Conservation (phyloP, 2,888 invertebrate genomes). For the Tetrapedia diversipes region DNA sequence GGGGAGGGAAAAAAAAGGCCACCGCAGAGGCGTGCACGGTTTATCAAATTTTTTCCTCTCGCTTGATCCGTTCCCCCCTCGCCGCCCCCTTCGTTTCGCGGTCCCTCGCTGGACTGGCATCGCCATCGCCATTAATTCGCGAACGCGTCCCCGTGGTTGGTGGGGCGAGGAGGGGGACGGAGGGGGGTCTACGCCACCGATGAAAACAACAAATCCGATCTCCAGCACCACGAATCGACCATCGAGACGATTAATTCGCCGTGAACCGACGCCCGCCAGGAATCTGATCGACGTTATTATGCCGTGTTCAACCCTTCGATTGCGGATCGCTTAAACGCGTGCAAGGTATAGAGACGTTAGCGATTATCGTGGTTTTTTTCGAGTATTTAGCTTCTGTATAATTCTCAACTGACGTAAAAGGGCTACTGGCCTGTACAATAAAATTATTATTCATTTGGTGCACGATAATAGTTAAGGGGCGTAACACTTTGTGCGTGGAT, state of each 20-base stretch:
- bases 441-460: too few relatives aligned
- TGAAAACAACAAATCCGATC: constrained; percentile 39
- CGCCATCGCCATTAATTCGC: constrained; percentile 44
- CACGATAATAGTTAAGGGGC: too few relatives aligned
- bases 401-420: too few relatives aligned
- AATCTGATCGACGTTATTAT: constrained; percentile 3
- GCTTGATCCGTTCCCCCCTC: background rate
- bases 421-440: too few relatives aligned
- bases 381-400: too few relatives aligned
- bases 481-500: too few relatives aligned
- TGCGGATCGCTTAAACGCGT: too few relatives aligned
- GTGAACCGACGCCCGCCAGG: too few relatives aligned
- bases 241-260: constrained; percentile 44
- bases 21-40: constrained; percentile 22
- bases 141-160: constrained; percentile 16
- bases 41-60: constrained; percentile 51
- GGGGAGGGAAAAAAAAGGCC: background rate
- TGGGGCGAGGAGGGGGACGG: background rate
- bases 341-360: too few relatives aligned
- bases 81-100: background rate
- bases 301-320: too few relatives aligned
- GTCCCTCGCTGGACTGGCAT: too few relatives aligned
- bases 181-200: constrained; percentile 21
- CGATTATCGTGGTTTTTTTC: too few relatives aligned
- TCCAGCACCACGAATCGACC: constrained; percentile 26